Conservation (phyloP, 2,797 vertebrate genomes). For the Pipistrellus kuhlii region DNA sequence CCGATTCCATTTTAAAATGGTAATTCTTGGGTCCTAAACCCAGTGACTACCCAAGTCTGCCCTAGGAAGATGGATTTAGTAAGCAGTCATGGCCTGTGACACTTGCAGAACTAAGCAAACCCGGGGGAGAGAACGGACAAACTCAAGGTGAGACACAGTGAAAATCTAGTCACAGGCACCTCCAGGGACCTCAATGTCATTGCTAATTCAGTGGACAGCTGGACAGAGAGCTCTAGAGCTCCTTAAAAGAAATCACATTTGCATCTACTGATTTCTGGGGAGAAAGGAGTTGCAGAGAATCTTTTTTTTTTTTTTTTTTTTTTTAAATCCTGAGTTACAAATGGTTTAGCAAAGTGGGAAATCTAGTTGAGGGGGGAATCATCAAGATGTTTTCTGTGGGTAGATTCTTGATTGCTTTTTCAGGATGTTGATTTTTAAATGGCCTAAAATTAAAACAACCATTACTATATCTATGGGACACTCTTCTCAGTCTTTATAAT, state of each 20-base stretch:
- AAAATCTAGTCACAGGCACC: background rate
- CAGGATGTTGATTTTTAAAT: conserved; percentile 57
- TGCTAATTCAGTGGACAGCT: conserved; percentile 52
- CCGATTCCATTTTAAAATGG: background rate
- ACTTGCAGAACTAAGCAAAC: conserved; percentile 9
- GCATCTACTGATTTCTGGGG: conserved; percentile 27
- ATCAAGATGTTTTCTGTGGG: background rate
- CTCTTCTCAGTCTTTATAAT: conserved; percentile 39
- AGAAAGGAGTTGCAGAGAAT: conserved; percentile 7
- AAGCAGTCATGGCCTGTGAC: background rate
- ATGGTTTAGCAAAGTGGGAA: background rate
- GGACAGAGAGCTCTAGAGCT: conserved; percentile 3
- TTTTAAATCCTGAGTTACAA: conserved; percentile 46
- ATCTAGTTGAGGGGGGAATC: background rate
- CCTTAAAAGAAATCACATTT: conserved; percentile 24
- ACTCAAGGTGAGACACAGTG: background rate
- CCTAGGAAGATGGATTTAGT: background rate
- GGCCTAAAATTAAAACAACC: conserved; percentile 37
- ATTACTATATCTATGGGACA: background rate
- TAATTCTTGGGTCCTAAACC: background rate
- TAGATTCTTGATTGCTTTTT: conserved; percentile 28
- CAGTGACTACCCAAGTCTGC: background rate
- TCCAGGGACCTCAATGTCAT: background rate
- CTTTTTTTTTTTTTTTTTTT: conserved; percentile 15
- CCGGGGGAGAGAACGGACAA: background rate